phyloP scores from a whole-genome alignment of 2,888 invertebrate species.

The Netelia inedita region DNA sequence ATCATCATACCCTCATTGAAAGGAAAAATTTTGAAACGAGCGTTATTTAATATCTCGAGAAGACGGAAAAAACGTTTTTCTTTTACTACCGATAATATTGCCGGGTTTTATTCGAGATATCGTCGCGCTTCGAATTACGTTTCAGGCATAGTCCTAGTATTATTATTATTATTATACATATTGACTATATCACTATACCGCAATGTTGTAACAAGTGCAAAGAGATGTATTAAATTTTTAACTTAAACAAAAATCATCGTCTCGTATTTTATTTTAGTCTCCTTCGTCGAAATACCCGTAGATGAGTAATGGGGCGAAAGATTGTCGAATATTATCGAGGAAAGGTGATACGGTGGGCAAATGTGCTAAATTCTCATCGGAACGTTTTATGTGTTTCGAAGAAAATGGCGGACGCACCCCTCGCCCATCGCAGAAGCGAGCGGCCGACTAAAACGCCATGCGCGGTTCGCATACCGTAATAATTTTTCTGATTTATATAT shows the following conservation, averaged over 20 bases:
- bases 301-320: neutral
- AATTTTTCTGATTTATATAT: constrained; percentile 71
- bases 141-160: constrained; percentile 30
- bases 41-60: neutral
- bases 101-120: neutral
- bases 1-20: neutral
- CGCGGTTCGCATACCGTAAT: neutral
- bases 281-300: neutral
- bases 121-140: constrained; percentile 48
- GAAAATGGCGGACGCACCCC: no score
- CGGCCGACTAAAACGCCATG: no score
- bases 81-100: neutral
- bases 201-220: constrained; percentile 69
- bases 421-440: no score
- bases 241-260: constrained; percentile 8
- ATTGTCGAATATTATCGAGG: neutral
- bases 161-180: constrained; percentile 52
- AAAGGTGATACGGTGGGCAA: neutral
- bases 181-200: constrained; percentile 48
- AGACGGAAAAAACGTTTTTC: no score
- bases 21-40: neutral
- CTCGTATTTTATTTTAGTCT: neutral
- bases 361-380: neutral
- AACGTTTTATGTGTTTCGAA: no score
- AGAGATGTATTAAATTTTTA: constrained; percentile 76